These are phyloP conservation scores for Mesitornis unicolor DNA, from an alignment of 2,113 vertebrate species.

Conservation along the genomic window DNA sequence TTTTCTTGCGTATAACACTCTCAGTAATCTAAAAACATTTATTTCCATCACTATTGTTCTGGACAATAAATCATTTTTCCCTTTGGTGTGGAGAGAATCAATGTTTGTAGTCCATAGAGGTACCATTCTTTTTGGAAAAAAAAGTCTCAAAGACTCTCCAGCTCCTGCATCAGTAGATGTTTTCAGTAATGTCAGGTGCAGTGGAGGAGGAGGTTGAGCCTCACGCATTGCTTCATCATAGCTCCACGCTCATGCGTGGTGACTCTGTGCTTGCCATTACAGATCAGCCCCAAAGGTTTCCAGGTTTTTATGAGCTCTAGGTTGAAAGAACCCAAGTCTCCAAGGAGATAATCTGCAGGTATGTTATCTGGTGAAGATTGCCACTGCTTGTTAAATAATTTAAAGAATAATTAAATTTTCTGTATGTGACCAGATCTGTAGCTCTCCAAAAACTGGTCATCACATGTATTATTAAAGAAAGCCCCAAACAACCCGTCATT, in stretches of 20 bases:
- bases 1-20: neutral
- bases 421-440: neutral
- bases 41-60: neutral
- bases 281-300: neutral
- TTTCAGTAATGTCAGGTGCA: fast-evolving
- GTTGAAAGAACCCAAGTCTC: neutral
- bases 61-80: neutral
- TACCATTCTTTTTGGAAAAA: neutral
- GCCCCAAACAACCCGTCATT: neutral
- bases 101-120: fast-evolving
- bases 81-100: fast-evolving
- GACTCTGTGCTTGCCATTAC: neutral
- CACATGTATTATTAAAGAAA: neutral
- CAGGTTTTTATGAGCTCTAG: neutral
- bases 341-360: neutral
- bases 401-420: neutral
- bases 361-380: neutral
- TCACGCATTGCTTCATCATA: fast-evolving
- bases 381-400: neutral
- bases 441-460: neutral
- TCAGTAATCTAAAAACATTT: neutral
- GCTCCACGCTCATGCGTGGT: fast-evolving
- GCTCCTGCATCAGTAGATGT: neutral
- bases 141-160: neutral
- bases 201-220: neutral